phyloP scores from a whole-genome alignment of 1,140 invertebrate genomes.

The Cotesia glomerata region DNA sequence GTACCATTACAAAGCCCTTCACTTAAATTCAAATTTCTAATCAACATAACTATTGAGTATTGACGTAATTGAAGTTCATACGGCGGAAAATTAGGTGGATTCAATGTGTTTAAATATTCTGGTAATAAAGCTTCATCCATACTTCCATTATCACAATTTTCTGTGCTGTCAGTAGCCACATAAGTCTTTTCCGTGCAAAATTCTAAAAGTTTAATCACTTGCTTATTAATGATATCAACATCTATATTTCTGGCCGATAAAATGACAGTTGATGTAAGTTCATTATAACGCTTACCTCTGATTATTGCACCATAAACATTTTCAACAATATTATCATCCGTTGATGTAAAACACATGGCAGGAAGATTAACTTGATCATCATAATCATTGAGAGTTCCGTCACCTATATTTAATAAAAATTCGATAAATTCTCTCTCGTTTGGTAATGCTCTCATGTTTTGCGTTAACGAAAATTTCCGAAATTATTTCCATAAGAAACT shows the following conservation, averaged over 20 bases:
- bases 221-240: no score
- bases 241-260: no score
- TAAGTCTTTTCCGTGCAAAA: conserved; percentile 13
- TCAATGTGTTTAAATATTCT: conserved; percentile 27
- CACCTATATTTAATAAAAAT: conserved; percentile 30
- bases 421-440: conserved; percentile 23
- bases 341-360: conserved; percentile 3
- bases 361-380: conserved; percentile 24
- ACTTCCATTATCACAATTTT: conserved; percentile 17
- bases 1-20: conserved; percentile 33
- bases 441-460: no score
- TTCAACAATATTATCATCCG: neutral
- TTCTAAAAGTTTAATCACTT: neutral
- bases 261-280: no score
- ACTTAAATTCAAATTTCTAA: conserved; percentile 21
- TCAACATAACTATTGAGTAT: conserved; percentile 12
- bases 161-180: conserved; percentile 10
- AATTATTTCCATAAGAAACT: conserved; percentile 21
- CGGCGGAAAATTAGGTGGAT: conserved; percentile 10
- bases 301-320: no score
- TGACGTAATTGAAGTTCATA: neutral
- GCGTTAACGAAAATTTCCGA: no score
- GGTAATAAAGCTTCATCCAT: conserved; percentile 14
- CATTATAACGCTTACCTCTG: no score
- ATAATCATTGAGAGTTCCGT: conserved; percentile 16